A percentile compares a stretch with the other conserved stretches of the same genome.
These are phyloP conservation scores for Typhlichthys eigenmanni DNA, from an alignment of 2,797 vertebrate genomes.

Conservation along the genomic window DNA sequence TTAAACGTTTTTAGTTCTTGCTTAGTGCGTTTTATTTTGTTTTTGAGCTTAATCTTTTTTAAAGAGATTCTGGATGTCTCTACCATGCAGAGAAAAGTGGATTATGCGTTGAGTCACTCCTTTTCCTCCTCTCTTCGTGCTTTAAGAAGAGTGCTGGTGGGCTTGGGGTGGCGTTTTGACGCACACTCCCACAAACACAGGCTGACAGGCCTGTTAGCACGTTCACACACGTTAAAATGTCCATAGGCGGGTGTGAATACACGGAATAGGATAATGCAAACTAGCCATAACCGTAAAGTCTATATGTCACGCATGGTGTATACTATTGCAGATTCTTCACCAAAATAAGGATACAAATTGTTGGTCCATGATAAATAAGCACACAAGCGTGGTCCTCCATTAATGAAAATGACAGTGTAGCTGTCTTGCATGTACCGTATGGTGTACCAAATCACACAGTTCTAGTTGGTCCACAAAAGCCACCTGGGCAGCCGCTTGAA, in stretches of 20 bases:
- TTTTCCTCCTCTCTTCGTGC: constrained; percentile 29
- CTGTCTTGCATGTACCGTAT: constrained; percentile 50
- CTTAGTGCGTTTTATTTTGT: constrained; percentile 58
- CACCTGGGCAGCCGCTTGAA: constrained; percentile 49
- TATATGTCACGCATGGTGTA: too few species aligned
- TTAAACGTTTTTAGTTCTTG: constrained; percentile 53
- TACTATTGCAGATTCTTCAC: constrained; percentile 26
- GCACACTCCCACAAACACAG: not conserved
- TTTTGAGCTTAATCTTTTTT: constrained; percentile 8
- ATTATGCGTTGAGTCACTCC: constrained; percentile 56
- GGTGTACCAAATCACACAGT: constrained; percentile 53
- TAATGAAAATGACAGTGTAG: constrained; percentile 81
- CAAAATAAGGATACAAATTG: constrained; percentile 52
- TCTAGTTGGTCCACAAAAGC: constrained; percentile 13
- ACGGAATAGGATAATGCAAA: not conserved
- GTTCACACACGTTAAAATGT: not conserved
- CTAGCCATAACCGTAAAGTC: not conserved
- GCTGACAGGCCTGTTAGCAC: constrained; percentile 1
- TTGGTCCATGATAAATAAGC: constrained; percentile 42
- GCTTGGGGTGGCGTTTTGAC: not conserved
- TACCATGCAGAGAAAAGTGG: constrained; percentile 55
- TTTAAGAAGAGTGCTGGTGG: constrained; percentile 22
- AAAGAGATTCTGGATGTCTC: constrained; percentile 48
- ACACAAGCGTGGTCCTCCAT: constrained; percentile 48
- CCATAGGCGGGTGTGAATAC: not conserved